Conservation (phyloP, 2,113 vertebrate species). For the Otolemur garnettii region DNA sequence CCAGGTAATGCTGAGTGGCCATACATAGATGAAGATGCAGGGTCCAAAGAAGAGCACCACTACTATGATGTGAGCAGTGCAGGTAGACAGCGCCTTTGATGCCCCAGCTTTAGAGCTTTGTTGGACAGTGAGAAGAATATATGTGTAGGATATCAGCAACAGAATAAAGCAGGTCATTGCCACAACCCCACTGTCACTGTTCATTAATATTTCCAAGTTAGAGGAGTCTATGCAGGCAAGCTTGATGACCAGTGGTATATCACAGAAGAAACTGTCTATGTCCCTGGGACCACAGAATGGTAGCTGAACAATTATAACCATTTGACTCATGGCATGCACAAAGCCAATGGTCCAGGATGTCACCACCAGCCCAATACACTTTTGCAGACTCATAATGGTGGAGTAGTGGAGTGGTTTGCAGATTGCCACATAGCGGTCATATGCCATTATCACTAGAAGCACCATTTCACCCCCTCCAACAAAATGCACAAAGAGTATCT, state of each 20-base stretch:
- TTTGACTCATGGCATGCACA: slow-evolving; percentile 63
- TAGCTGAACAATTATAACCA: slow-evolving; percentile 40
- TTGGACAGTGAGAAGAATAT: slow-evolving; percentile 58
- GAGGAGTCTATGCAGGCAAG: slow-evolving; percentile 62
- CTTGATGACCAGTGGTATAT: slow-evolving; percentile 65
- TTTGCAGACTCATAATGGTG: slow-evolving; percentile 63
- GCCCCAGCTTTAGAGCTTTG: slow-evolving; percentile 10
- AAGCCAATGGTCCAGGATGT: slow-evolving; percentile 61
- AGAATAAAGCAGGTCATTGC: slow-evolving; percentile 63
- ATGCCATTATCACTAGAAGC: slow-evolving; percentile 75
- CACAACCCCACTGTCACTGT: slow-evolving; percentile 54
- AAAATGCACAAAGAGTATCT: slow-evolving; percentile 68
- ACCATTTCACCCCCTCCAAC: slow-evolving; percentile 69
- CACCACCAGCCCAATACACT: neutral
- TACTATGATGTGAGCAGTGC: slow-evolving; percentile 48
- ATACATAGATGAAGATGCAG: neutral
- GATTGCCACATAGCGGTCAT: slow-evolving; percentile 81
- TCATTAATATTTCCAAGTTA: slow-evolving; percentile 48
- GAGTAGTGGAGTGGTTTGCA: slow-evolving; percentile 79
- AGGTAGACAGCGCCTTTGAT: slow-evolving; percentile 24
- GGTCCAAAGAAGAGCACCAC: too few relatives aligned
- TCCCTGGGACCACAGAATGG: slow-evolving; percentile 71
- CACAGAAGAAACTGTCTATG: slow-evolving; percentile 74
- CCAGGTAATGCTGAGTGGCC: slow-evolving; percentile 19
- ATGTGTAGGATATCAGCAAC: slow-evolving; percentile 64